These are phyloP conservation scores for Ivindomyrus marchei DNA, from an alignment of 2,113 vertebrate genomes.

Conservation along the genomic window DNA sequence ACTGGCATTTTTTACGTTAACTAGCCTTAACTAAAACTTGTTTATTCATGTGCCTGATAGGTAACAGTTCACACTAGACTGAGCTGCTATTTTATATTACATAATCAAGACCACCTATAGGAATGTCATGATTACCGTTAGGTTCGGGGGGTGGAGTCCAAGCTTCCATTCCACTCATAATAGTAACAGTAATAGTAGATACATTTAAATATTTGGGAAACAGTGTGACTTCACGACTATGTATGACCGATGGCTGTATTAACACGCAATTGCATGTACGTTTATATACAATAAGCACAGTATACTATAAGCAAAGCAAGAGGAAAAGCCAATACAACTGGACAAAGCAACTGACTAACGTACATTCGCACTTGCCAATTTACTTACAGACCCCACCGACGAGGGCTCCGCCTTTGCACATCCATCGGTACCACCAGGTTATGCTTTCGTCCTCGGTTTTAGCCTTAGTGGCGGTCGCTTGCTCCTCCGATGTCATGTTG, in stretches of 20 bases:
- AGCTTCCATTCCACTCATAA: not conserved
- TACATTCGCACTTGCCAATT: not conserved
- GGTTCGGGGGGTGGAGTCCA: not conserved
- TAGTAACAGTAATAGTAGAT: not conserved
- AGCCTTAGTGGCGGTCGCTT: conserved; percentile 42
- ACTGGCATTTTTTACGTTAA: not conserved
- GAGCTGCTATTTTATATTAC: not conserved
- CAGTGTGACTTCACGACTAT: not conserved
- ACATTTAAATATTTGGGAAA: not conserved
- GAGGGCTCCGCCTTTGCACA: conserved; percentile 83
- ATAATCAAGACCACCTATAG: not conserved
- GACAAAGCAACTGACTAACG: not conserved
- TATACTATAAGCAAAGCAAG: not conserved
- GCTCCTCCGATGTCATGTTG: conserved; percentile 54
- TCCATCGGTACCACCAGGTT: conserved; percentile 96
- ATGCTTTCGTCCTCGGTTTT: conserved; percentile 74
- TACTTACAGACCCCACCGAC: conserved; percentile 88
- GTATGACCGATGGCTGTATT: not conserved
- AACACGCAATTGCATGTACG: not conserved
- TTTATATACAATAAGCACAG: not conserved
- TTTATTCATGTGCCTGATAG: not conserved
- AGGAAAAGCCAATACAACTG: not conserved
- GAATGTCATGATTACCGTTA: not conserved
- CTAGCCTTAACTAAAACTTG: not conserved
- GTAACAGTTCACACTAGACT: not conserved